phyloP scores from a whole-genome alignment of 23 tunicate species.

The Oikopleura vanhoeffeni region DNA sequence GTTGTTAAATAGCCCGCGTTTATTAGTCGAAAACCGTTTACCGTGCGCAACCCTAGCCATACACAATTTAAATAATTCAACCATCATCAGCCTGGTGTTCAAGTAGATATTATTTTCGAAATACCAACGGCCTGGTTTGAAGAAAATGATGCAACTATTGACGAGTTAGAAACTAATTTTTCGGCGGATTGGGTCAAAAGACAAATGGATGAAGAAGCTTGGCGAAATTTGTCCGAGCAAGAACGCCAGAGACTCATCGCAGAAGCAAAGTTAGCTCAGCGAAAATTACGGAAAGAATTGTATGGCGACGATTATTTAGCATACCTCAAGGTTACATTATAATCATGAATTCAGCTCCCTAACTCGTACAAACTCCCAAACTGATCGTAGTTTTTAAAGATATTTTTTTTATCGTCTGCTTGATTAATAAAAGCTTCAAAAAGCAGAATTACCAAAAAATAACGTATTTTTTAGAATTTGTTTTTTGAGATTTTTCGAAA shows the following conservation, averaged over 20 bases:
- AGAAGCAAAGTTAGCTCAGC: background rate
- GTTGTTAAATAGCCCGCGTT: too few relatives aligned
- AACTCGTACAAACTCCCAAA: too few relatives aligned
- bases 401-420: too few relatives aligned
- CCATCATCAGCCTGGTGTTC: background rate
- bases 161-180: background rate
- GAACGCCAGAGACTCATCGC: background rate
- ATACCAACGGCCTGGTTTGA: constrained; percentile 1
- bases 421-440: too few relatives aligned
- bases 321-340: too few relatives aligned
- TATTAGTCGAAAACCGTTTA: background rate
- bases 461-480: too few relatives aligned
- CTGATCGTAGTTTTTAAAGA: too few relatives aligned
- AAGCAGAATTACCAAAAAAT: too few relatives aligned
- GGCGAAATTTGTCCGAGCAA: background rate
- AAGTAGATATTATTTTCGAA: background rate
- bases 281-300: background rate
- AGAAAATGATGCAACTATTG: background rate
- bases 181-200: background rate
- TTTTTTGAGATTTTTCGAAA: too few relatives aligned
- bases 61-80: background rate
- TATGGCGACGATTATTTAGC: background rate
- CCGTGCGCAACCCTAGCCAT: background rate
- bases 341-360: too few relatives aligned
- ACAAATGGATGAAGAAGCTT: constrained; percentile 13